Evolutionary conservation across 2,888 invertebrate species (phyloP).

Genomic region (Mesodorylaimus sp.): DNA sequence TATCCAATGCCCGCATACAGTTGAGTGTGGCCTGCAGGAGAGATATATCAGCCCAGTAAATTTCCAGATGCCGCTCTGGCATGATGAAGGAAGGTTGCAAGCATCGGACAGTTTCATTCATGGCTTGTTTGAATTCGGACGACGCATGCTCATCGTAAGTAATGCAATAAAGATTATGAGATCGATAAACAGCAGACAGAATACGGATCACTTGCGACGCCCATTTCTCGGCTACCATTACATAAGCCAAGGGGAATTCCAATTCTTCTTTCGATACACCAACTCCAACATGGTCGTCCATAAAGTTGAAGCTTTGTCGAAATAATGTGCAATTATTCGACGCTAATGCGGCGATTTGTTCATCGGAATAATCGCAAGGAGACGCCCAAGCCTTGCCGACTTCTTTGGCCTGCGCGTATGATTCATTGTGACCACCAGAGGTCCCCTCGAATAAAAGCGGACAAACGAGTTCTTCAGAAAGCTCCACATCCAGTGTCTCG

Average conservation of each 20-base stretch:
- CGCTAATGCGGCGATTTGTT: neutral
- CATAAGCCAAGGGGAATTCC: constrained; percentile 6
- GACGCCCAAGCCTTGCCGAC: too few species aligned
- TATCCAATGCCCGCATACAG: constrained; percentile 5
- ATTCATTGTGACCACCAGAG: too few species aligned
- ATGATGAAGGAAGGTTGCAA: neutral
- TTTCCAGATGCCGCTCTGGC: neutral
- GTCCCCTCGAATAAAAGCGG: too few species aligned
- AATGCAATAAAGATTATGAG: constrained; percentile 9
- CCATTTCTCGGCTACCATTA: neutral
- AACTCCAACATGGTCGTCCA: too few species aligned
- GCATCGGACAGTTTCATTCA: neutral
- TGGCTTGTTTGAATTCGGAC: neutral
- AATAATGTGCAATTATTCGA: neutral
- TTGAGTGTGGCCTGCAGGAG: constrained; percentile 4
- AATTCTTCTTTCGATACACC: neutral
- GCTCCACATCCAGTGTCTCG: too few species aligned
- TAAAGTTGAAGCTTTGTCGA: neutral
- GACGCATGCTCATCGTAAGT: neutral
- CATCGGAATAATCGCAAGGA: neutral
- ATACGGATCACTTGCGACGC: neutral
- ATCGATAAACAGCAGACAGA: constrained; percentile 4
- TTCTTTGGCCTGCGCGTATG: too few species aligned
- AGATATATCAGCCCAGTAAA: constrained; percentile 5
- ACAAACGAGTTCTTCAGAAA: too few species aligned